phyloP scores from a whole-genome alignment of 2,113 vertebrate species.

The Atlantisia rogersi region DNA sequence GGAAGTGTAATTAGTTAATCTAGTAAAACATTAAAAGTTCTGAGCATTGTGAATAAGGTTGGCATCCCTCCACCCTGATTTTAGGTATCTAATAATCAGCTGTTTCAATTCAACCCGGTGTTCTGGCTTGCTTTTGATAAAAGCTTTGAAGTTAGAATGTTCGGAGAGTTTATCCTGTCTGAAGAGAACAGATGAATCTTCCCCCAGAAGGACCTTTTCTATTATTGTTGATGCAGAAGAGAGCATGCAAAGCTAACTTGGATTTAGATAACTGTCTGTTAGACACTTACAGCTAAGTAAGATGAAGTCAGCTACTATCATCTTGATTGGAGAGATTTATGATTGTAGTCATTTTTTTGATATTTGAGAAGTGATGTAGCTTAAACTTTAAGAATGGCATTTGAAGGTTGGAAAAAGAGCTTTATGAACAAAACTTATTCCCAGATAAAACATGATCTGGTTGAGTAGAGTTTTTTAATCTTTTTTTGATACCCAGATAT shows the following conservation, averaged over 20 bases:
- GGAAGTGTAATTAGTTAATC: background rate
- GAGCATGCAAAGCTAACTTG: background rate
- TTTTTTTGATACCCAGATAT: background rate
- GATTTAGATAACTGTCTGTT: background rate
- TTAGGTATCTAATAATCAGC: background rate
- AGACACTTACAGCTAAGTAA: background rate
- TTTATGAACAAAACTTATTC: background rate
- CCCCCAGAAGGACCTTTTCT: background rate
- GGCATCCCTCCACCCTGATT: background rate
- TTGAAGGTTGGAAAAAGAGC: background rate
- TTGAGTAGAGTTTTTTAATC: background rate
- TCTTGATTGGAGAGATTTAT: background rate
- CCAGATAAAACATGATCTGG: background rate
- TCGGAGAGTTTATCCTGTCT: background rate
- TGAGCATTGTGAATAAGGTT: background rate
- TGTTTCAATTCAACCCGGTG: background rate
- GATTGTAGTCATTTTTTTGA: background rate
- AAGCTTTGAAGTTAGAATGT: background rate
- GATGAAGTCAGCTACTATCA: background rate
- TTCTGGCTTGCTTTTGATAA: background rate
- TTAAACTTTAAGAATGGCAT: background rate
- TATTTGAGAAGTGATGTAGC: background rate
- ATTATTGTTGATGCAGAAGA: slow-evolving; percentile 2
- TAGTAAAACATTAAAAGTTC: background rate
- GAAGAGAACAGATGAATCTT: background rate